Evolutionary conservation across 64 coral and sea anemone genomes (phyloP).

Genomic region (Pocillopora damicornis): DNA sequence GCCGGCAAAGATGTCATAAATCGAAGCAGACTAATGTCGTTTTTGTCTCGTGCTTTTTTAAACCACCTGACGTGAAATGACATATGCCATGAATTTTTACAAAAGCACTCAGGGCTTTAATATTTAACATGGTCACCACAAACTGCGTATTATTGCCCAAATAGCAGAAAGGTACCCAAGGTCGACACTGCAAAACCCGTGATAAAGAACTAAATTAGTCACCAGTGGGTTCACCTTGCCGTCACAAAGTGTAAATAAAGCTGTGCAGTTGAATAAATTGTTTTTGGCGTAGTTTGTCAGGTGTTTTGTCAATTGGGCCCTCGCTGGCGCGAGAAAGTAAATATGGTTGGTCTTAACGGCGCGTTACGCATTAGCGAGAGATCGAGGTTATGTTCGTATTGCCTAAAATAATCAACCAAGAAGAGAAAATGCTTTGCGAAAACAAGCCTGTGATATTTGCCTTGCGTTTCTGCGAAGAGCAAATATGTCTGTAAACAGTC

Average conservation of each 20-base stretch:
- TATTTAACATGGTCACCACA: slow-evolving; percentile 21
- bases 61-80: slow-evolving; percentile 10
- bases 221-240: neutral
- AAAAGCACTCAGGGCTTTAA: slow-evolving; percentile 3
- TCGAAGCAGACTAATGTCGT: slow-evolving; percentile 11
- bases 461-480: neutral
- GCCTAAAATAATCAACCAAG: neutral
- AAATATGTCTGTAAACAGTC: slow-evolving; percentile 13
- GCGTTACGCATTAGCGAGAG: neutral
- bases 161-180: neutral
- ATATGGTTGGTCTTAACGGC: no score
- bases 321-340: neutral
- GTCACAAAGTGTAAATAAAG: slow-evolving; percentile 15
- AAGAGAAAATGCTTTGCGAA: neutral
- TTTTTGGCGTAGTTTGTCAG: neutral
- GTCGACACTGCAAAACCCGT: neutral
- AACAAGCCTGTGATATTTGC: neutral
- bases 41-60: slow-evolving; percentile 17
- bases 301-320: neutral
- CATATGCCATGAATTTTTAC: slow-evolving; percentile 41
- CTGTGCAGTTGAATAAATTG: slow-evolving; percentile 8
- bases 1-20: neutral
- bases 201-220: neutral
- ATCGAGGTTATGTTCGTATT: neutral
- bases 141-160: neutral